These are phyloP conservation scores for Yponomeuta plumbellus DNA, from an alignment of 2,888 invertebrate species.

Conservation along the genomic window DNA sequence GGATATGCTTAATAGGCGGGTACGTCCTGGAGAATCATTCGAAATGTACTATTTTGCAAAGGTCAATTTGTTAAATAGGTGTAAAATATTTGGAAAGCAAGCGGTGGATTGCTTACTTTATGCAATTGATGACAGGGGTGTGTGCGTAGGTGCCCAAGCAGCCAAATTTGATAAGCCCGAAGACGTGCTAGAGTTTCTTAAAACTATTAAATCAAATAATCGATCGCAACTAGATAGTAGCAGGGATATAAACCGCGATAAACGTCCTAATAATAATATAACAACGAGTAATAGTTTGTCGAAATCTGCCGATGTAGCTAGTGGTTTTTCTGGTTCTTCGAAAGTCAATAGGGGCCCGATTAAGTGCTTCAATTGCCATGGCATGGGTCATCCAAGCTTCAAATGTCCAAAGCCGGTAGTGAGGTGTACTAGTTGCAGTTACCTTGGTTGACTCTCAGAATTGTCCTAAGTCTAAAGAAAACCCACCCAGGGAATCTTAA, in stretches of 20 bases:
- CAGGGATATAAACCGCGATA: not conserved
- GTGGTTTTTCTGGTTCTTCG: too few relatives aligned
- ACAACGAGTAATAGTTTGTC: too few relatives aligned
- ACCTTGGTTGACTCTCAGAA: too few relatives aligned
- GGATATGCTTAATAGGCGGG: slow-evolving; percentile 23
- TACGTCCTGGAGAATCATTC: slow-evolving; percentile 21
- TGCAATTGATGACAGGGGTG: slow-evolving; percentile 27
- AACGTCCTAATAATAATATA: not conserved
- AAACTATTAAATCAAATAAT: slow-evolving; percentile 14
- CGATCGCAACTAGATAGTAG: not conserved
- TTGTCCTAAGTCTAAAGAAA: too few relatives aligned
- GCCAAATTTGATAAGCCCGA: slow-evolving; percentile 20
- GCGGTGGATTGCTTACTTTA: slow-evolving; percentile 28
- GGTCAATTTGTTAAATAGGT: slow-evolving; percentile 26
- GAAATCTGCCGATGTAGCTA: too few relatives aligned
- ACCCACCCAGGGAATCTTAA: too few relatives aligned
- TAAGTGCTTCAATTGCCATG: slow-evolving; percentile 7
- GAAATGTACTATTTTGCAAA: slow-evolving; percentile 27
- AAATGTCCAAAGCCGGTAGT: not conserved
- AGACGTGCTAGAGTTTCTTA: slow-evolving; percentile 10
- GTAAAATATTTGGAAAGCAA: slow-evolving; percentile 24
- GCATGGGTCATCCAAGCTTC: not conserved
- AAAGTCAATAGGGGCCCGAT: not conserved
- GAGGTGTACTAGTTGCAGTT: too few relatives aligned
- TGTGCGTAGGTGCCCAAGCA: slow-evolving; percentile 24